Conservation (phyloP, 2,797 vertebrate species). For the Tapirus indicus region DNA sequence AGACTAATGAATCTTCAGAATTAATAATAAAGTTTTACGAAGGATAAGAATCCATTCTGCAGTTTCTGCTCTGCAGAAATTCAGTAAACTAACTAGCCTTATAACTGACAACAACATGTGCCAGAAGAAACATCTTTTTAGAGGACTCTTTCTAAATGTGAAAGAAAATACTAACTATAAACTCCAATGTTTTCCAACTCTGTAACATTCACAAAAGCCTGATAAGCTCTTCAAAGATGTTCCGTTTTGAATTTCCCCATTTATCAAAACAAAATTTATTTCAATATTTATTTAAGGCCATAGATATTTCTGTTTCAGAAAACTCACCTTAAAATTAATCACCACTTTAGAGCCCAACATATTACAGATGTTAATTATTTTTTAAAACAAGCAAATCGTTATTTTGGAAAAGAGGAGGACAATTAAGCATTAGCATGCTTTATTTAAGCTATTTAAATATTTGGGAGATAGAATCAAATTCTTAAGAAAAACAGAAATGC, state of each 20-base stretch:
- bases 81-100: not conserved
- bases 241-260: slow-evolving; percentile 1
- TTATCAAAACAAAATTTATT: slow-evolving; percentile 39
- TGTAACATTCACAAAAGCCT: slow-evolving; percentile 55
- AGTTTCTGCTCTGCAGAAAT: slow-evolving; percentile 45
- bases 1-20: slow-evolving; percentile 56
- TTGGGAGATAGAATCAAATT: not conserved
- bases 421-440: not conserved
- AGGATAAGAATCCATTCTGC: not conserved
- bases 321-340: slow-evolving; percentile 17
- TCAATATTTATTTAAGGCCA: slow-evolving; percentile 36
- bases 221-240: slow-evolving; percentile 44
- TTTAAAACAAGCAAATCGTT: not conserved
- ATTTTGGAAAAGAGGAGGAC: slow-evolving; percentile 21
- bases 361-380: not conserved
- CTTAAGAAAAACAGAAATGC: not conserved
- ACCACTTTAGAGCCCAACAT: not conserved
- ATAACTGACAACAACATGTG: not conserved
- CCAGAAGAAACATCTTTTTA: slow-evolving; percentile 34
- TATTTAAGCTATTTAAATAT: slow-evolving; percentile 58
- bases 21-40: slow-evolving; percentile 2
- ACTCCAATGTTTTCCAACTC: not conserved
- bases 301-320: slow-evolving; percentile 28
- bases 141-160: slow-evolving; percentile 29
- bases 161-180: slow-evolving; percentile 60